Evolutionary conservation across 2,888 invertebrate species (phyloP), one percentile per base, ranked within the genome.

Genomic region (Andrena praecox): DNA sequence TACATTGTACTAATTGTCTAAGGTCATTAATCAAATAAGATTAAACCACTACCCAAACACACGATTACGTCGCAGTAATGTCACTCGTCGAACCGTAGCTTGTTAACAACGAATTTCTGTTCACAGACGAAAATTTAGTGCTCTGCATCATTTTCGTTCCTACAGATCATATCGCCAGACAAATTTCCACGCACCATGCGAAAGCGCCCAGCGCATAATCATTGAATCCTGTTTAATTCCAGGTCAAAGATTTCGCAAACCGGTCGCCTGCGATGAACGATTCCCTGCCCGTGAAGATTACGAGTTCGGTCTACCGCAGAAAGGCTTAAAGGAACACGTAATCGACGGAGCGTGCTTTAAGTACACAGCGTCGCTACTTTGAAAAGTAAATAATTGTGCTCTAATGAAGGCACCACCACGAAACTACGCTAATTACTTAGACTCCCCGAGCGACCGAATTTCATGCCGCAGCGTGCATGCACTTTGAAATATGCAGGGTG

Each of bases 231-330:
- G 42, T 16, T 16, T 42, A 42, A 52, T 20, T 52, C 52, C n/a
- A 20, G 20, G 52, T 6, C 52, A n/a, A 52, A 52, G 20, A 20
- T 69, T 80, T 77, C 71, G 35, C 75, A n/a, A 67, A 52, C 52
- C 2, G 20, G 20, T 7, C 8, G 20, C 52, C 75, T 80, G 42
- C 16, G 42, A 42, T 4, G 16, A 87, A 86, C 71, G 82, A 82
- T 86, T 87, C 86, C 64, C 82, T 79, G 77, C 83, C 87, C 35
- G 67, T 73, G 29, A 68, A 67, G 59, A 8, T 60, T 52, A 62
- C 27, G 20, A 50, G 52, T 59, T 68, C 48, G 33, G 56, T 64
- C 31, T 24, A 12, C 33, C 67, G 29, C 27, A 54, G 42, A 69
- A 59, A 42, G 52, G 52, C 54, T 50, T 16, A 48, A 54, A 52